Evolutionary conservation across 2,888 invertebrate species (phyloP).

Genomic region (Melipona beecheii): DNA sequence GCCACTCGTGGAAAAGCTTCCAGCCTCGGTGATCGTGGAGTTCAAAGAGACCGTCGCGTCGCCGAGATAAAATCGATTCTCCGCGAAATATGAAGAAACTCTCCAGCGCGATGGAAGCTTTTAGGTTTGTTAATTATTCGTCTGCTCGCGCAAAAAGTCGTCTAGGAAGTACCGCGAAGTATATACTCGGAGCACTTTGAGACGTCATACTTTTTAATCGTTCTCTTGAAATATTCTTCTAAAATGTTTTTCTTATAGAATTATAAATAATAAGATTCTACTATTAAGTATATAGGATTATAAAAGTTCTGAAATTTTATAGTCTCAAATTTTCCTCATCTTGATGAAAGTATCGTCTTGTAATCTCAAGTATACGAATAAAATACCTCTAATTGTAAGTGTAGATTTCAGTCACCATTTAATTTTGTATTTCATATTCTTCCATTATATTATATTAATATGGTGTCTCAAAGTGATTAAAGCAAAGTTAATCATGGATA

Average conservation of each 20-base stretch:
- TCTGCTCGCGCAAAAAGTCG: background rate
- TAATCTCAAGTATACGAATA: no score
- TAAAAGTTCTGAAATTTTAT: no score
- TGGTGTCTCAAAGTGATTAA: no score
- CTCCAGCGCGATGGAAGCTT: background rate
- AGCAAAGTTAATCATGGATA: no score
- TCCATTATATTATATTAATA: no score
- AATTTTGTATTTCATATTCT: no score
- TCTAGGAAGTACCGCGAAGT: background rate
- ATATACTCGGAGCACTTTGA: background rate
- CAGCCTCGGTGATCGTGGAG: background rate
- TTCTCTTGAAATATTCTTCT: background rate
- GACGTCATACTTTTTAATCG: background rate
- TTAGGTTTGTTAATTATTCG: background rate
- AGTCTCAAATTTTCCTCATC: no score
- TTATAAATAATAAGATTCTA: no score
- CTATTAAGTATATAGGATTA: no score
- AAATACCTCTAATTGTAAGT: no score
- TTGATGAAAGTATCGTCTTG: no score
- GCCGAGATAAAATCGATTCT: conserved; percentile 2
- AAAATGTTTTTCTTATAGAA: background rate
- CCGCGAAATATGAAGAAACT: background rate
- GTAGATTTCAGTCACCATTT: no score
- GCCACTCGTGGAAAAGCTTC: conserved; percentile 16
- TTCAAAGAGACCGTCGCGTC: conserved; percentile 11